Evolutionary conservation across 2,113 vertebrate species (phyloP), one percentile per base, ranked within the genome.

Genomic region (Hippoglossus stenolepis): DNA sequence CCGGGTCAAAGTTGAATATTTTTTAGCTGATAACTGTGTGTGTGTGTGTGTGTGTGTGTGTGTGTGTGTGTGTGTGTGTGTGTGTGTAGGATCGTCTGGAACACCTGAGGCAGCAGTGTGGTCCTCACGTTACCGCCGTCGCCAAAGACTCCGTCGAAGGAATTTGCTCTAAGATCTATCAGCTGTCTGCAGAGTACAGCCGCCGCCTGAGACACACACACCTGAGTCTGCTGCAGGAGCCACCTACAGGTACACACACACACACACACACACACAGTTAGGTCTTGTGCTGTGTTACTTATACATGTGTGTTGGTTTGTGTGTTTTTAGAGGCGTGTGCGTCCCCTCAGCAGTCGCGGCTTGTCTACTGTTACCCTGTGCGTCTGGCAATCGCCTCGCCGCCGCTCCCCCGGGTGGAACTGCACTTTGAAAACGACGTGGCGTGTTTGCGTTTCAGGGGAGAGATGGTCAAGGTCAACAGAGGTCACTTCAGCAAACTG

Each of bases 91-190:
- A 99, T 83, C 97, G 98, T 45, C 94, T 99, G 85, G 98, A 99
- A 70, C 98, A 99, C 89, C 92, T 99, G 28, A 94, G 98, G 69
- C 96, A 95, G 74, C 97, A 99, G 75, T 99, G 98, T 13, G 98
- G 98, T 9, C 97, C 98, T 64, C 98, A 99, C 0, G 96, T 99
- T 45, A 90, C 97, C 0, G 96, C 97, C 0, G 98, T 98, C 1
- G 98, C 98, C 65, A 98, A 97, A 93, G 98, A 99, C 90, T 99
- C 98, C 0, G 98, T 99, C 0, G 98, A 99, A 70, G 98, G 97
- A 81, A 99, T 99, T 90, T 99, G 98, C 86, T 97, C 97, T 21
- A 99, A 99, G 93, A 98, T 99, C 80, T 99, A 96, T 87, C 96
- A 97, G 92, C 96, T 99, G 84, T 99, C 98, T 40, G 93, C 95